These are phyloP conservation scores for Aleiodes leptofemur DNA, from an alignment of 2,888 invertebrate species.

Conservation along the genomic window DNA sequence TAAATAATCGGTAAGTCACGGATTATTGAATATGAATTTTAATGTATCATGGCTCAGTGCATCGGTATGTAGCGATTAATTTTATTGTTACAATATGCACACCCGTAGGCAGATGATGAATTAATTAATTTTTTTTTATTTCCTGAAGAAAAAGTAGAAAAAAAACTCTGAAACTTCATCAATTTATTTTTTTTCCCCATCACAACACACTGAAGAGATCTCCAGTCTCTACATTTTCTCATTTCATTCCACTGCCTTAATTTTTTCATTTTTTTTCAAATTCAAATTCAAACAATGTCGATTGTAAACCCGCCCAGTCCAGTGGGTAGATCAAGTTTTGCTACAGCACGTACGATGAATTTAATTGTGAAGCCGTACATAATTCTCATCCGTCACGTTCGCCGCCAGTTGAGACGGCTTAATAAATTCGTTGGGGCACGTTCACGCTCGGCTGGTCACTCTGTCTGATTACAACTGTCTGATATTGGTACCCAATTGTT, in stretches of 20 bases:
- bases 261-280: neutral
- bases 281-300: constrained; percentile 46
- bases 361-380: constrained; percentile 59
- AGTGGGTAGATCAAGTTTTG: constrained; percentile 21
- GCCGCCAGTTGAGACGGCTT: constrained; percentile 57
- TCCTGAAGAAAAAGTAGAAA: too few relatives aligned
- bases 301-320: constrained; percentile 33
- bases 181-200: too few relatives aligned
- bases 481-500: constrained; percentile 48
- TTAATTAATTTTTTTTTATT: too few relatives aligned
- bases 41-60: too few relatives aligned
- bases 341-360: constrained; percentile 55
- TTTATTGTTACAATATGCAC: too few relatives aligned
- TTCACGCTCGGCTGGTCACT: constrained; percentile 49
- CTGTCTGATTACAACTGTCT: constrained; percentile 45
- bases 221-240: too few relatives aligned
- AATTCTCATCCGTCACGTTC: constrained; percentile 57
- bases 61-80: too few relatives aligned
- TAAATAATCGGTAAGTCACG: neutral
- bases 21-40: too few relatives aligned
- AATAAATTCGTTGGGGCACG: constrained; percentile 62
- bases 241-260: too few relatives aligned
- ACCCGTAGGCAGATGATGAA: too few relatives aligned
- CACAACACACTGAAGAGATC: too few relatives aligned
- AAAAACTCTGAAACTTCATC: too few relatives aligned